A percentile compares a stretch with the other conserved stretches of the same genome.
These are phyloP conservation scores for Bufotes viridis DNA, from an alignment of 2,797 vertebrate genomes.

Conservation along the genomic window DNA sequence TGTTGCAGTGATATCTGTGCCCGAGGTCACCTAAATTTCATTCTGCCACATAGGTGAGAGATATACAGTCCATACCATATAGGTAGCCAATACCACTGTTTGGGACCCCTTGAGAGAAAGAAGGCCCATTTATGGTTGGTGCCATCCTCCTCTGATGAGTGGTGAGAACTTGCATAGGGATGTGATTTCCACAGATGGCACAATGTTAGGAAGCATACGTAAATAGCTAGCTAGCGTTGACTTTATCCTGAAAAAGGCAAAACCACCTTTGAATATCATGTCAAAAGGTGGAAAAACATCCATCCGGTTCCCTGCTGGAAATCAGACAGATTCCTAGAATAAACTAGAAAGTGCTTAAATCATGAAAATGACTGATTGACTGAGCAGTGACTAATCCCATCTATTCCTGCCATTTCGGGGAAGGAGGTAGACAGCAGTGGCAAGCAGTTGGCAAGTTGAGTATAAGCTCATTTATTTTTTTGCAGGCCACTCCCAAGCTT, in stretches of 20 bases:
- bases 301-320: background rate
- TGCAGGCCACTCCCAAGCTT: too few species aligned
- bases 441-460: too few species aligned
- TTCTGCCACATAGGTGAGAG: background rate
- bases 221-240: background rate
- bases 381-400: too few species aligned
- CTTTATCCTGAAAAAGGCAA: background rate
- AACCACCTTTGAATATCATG: background rate
- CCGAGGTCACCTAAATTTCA: background rate
- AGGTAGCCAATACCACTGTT: background rate
- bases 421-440: too few species aligned
- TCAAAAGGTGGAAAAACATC: background rate
- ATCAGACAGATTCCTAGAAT: background rate
- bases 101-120: background rate
- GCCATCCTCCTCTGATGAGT: background rate
- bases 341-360: background rate
- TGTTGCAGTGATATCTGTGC: background rate
- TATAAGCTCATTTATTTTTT: too few species aligned
- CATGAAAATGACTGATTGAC: too few species aligned
- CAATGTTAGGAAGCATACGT: background rate
- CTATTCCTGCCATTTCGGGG: too few species aligned
- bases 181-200: background rate
- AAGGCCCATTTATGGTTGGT: background rate
- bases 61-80: background rate
- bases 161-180: background rate